phyloP scores from a whole-genome alignment of 2,797 vertebrate species.

The Hylomyscus alleni region DNA sequence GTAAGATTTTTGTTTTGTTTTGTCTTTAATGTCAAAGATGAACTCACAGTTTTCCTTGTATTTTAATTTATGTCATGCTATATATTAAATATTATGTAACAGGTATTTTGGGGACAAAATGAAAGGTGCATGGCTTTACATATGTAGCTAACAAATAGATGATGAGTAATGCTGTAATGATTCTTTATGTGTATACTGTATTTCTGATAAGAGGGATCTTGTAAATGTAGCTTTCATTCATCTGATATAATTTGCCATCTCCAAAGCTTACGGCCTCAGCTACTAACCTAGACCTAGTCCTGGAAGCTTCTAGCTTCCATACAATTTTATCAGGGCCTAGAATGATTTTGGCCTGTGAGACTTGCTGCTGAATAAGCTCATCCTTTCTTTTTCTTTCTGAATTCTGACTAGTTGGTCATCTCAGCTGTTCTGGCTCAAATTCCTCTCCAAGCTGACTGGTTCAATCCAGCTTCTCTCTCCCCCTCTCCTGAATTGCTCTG shows the following conservation, averaged over 20 bases:
- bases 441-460: not conserved
- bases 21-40: conserved; percentile 3
- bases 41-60: not conserved
- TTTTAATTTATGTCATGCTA: not conserved
- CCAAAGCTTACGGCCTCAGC: not conserved
- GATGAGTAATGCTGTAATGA: not conserved
- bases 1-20: not conserved
- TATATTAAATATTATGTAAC: not conserved
- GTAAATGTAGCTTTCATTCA: not conserved
- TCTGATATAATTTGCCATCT: not conserved
- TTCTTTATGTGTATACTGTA: not conserved
- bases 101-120: conserved; percentile 8
- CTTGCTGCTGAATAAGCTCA: not conserved
- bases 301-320: not conserved
- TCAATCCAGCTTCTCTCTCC: not conserved
- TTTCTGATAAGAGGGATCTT: not conserved
- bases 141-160: not conserved
- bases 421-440: not conserved
- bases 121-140: not conserved
- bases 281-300: not conserved
- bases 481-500: not conserved
- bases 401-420: not conserved
- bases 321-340: not conserved
- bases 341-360: not conserved
- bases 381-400: not conserved